Evolutionary conservation across 2,113 vertebrate species (phyloP).

Genomic region (Ctenodactylus gundi): DNA sequence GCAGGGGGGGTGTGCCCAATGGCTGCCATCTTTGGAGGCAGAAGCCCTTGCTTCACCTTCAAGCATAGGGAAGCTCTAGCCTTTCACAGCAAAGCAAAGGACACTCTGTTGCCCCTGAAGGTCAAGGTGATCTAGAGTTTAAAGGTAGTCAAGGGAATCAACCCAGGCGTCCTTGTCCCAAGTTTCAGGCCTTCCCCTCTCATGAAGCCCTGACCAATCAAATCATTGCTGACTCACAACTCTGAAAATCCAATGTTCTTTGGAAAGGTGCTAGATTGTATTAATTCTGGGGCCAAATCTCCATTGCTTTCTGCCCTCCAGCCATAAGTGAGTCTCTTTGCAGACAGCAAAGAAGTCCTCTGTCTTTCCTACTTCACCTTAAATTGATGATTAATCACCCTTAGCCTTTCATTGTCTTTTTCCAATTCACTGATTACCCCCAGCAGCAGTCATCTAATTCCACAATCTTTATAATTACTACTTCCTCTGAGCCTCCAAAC

Average conservation of each 20-base stretch:
- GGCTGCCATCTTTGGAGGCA: neutral
- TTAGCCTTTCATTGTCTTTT: conserved; percentile 14
- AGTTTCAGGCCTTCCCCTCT: neutral
- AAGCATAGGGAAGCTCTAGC: neutral
- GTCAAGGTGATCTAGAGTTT: neutral
- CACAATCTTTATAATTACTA: neutral
- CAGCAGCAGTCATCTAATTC: conserved; percentile 18
- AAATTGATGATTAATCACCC: conserved; percentile 17
- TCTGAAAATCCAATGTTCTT: conserved; percentile 34
- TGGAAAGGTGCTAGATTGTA: no score
- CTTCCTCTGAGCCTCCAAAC: conserved; percentile 6
- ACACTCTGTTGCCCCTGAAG: neutral
- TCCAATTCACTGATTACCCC: neutral
- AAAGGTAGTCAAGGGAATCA: neutral
- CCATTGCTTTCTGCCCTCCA: conserved; percentile 37
- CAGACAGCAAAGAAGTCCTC: conserved; percentile 12
- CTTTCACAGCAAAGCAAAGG: neutral
- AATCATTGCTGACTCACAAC: neutral
- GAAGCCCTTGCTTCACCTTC: neutral
- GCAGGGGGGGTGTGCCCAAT: accelerated
- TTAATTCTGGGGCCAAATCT: conserved; percentile 46
- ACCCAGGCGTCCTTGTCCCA: neutral
- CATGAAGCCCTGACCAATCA: neutral
- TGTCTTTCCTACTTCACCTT: conserved; percentile 20
- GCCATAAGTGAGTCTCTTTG: conserved; percentile 6